Evolutionary conservation across 2,888 invertebrate species (phyloP).

Genomic region (Eueremaeus valkanovi): DNA sequence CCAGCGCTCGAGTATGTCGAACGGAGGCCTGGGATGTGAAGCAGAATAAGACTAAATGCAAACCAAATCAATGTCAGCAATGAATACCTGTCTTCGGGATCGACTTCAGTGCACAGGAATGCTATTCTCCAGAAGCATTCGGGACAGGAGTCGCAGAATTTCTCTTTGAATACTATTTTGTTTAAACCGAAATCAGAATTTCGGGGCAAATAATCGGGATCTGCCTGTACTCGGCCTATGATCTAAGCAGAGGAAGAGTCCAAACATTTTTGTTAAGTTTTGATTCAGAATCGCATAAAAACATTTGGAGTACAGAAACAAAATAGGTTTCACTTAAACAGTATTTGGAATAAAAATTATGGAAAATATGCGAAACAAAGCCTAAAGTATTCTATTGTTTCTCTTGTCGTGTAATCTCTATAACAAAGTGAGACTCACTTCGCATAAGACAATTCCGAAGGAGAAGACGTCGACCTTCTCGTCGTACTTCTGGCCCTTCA

Average conservation of each 20-base stretch:
- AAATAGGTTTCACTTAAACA: too few species aligned
- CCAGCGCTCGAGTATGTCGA: conserved; percentile 86
- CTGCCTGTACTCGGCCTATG: conserved; percentile 88
- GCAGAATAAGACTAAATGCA: too few species aligned
- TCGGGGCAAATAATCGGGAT: conserved; percentile 87
- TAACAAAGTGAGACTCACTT: conserved; percentile 68
- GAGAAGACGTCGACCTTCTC: conserved; percentile 95
- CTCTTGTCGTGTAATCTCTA: too few species aligned
- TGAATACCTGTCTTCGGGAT: conserved; percentile 75
- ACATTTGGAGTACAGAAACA: too few species aligned
- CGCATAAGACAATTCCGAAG: conserved; percentile 89
- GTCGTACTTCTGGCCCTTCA: conserved; percentile 91
- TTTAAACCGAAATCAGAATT: conserved; percentile 88
- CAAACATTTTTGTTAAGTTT: too few species aligned
- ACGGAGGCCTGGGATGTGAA: conserved; percentile 65
- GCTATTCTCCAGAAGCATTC: conserved; percentile 82
- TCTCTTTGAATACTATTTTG: conserved; percentile 75
- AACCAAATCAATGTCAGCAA: background rate
- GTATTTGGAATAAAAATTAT: too few species aligned
- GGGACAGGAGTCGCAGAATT: conserved; percentile 74
- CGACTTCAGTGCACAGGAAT: conserved; percentile 81
- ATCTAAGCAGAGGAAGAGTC: conserved; percentile 59
- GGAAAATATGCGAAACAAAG: too few species aligned
- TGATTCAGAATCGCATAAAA: too few species aligned
- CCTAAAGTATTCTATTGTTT: too few species aligned